These are phyloP conservation scores for Metridium senile DNA, from an alignment of 92 coral and sea anemone species.

Conservation along the genomic window DNA sequence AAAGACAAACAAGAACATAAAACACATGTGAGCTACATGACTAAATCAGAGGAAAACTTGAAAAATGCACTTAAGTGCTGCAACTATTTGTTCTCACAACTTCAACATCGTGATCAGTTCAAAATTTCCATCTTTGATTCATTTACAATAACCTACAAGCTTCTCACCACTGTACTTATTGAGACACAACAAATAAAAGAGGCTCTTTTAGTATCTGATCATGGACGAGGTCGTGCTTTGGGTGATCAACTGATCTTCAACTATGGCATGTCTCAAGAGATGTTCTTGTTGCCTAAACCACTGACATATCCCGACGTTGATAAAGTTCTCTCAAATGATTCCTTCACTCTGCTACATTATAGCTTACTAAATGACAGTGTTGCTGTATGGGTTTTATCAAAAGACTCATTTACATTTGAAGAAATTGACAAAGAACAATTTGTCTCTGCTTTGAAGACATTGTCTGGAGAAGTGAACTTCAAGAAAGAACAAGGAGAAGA, in stretches of 20 bases:
- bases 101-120: conserved; percentile 2
- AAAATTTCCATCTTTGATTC: conserved; percentile 29
- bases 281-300: neutral
- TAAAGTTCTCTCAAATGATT: neutral
- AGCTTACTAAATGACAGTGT: neutral
- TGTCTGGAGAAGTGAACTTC: neutral
- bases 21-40: neutral
- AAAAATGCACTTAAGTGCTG: neutral
- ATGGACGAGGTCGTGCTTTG: conserved; percentile 42
- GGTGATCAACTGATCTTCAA: conserved; percentile 13
- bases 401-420: neutral
- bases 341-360: conserved; percentile 1
- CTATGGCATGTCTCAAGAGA: conserved; percentile 1
- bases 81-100: neutral
- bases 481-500: neutral
- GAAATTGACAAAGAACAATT: neutral
- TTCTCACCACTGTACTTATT: conserved; percentile 9
- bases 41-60: conserved; percentile 5
- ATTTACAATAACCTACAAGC: conserved; percentile 18
- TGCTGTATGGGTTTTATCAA: neutral
- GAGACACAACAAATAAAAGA: conserved; percentile 18
- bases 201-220: conserved; percentile 42
- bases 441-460: neutral
- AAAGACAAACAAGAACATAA: neutral
- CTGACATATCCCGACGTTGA: conserved; percentile 16